Evolutionary conservation across 2,113 vertebrate genomes (phyloP).

Genomic region (Australoheros scitulus): DNA sequence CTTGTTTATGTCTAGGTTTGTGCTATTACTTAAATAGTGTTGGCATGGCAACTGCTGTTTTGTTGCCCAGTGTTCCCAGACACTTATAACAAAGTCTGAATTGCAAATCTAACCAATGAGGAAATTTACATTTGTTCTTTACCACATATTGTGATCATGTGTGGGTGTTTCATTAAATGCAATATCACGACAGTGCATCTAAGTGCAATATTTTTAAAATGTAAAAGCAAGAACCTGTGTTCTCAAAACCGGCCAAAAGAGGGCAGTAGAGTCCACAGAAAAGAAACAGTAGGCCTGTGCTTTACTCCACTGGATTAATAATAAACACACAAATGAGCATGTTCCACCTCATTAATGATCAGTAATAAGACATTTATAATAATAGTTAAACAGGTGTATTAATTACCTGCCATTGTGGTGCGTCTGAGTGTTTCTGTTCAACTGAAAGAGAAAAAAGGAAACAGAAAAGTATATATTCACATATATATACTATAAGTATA

Average conservation of each 20-base stretch:
- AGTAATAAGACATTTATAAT: not conserved
- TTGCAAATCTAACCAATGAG: not conserved
- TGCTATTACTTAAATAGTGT: constrained; percentile 49
- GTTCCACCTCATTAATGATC: not conserved
- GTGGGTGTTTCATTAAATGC: not conserved
- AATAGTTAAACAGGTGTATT: not conserved
- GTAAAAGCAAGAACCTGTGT: not conserved
- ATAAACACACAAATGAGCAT: not conserved
- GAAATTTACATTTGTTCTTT: not conserved
- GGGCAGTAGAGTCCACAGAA: constrained; percentile 47
- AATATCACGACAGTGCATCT: not conserved
- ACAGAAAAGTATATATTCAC: not conserved
- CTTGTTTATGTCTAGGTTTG: constrained; percentile 23
- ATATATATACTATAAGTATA: no score
- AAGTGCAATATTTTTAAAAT: not conserved
- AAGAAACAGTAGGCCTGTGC: not conserved
- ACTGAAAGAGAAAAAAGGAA: constrained; percentile 63
- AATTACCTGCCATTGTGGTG: constrained; percentile 85
- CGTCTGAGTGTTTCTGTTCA: constrained; percentile 57
- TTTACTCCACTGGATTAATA: not conserved
- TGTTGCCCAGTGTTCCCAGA: not conserved
- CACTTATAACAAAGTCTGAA: not conserved
- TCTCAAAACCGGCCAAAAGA: constrained; percentile 54
- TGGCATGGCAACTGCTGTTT: constrained; percentile 66
- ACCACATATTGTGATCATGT: not conserved